A percentile compares a stretch with the other conserved stretches of the same genome.
Evolutionary conservation across 2,797 vertebrate species (phyloP).

Genomic region (Thalassophryne amazonica): DNA sequence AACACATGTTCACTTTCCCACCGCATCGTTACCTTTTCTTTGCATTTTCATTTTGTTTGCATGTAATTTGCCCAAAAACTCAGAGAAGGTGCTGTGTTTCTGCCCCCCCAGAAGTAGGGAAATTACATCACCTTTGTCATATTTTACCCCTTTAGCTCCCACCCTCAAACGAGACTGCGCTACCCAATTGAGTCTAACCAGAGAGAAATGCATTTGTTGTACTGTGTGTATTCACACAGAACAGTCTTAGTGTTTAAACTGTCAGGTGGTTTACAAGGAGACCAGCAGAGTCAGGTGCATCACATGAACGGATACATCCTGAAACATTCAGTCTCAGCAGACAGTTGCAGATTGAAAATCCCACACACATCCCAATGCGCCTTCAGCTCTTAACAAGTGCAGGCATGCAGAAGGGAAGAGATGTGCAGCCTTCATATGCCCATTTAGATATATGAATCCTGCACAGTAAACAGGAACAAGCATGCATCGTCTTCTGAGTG

Average conservation of each 20-base stretch:
- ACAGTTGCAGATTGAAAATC: background rate
- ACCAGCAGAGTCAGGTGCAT: background rate
- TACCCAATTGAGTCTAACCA: background rate
- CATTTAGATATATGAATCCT: no score
- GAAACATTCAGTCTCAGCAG: background rate
- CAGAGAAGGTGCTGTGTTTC: no score
- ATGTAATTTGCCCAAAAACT: no score
- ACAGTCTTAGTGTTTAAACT: background rate
- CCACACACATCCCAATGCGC: constrained; percentile 1
- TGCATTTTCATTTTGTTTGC: no score
- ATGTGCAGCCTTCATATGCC: no score
- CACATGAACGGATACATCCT: constrained; percentile 1
- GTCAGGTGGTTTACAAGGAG: background rate
- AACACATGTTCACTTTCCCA: no score
- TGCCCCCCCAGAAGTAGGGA: no score
- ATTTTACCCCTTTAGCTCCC: no score
- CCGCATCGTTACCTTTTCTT: no score
- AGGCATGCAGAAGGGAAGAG: constrained; percentile 20
- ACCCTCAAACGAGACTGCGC: no score
- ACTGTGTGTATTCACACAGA: background rate
- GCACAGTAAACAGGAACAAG: no score
- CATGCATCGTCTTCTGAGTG: constrained; percentile 33
- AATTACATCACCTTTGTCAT: no score
- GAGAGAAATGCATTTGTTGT: background rate
- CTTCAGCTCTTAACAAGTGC: constrained; percentile 15